Percentiles rank a stretch among this genome's conserved stretches.
Evolutionary conservation across 2,113 vertebrate genomes (phyloP).

Genomic region (Engraulis encrasicolus): DNA sequence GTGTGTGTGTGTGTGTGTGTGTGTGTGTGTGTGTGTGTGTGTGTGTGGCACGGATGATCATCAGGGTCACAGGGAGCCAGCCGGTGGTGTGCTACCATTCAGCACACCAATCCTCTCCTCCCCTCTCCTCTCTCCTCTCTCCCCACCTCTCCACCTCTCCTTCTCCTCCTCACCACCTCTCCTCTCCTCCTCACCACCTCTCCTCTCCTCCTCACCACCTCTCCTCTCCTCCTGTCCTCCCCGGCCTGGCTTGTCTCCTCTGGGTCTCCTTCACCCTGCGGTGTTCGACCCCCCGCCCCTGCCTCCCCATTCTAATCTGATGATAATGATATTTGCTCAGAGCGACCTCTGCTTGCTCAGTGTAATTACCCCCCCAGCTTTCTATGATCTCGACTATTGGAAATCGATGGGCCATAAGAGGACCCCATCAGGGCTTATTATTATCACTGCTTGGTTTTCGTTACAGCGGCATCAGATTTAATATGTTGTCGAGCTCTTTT

Average conservation of each 20-base stretch:
- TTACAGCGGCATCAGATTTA: slow-evolving; percentile 65
- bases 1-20: neutral
- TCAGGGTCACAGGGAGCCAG: too few species aligned
- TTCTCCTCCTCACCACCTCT: too few species aligned
- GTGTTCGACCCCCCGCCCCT: slow-evolving; percentile 43
- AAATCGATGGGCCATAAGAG: slow-evolving; percentile 79
- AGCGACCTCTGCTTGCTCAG: slow-evolving; percentile 74
- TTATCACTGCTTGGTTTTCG: slow-evolving; percentile 69
- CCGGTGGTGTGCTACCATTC: slow-evolving; percentile 38
- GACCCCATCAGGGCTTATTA: slow-evolving; percentile 73
- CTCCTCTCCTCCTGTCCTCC: too few species aligned
- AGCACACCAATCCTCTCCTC: too few species aligned
- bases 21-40: slow-evolving; percentile 23
- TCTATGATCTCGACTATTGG: slow-evolving; percentile 76
- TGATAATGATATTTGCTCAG: slow-evolving; percentile 79
- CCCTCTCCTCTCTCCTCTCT: too few species aligned
- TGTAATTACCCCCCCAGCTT: slow-evolving; percentile 72
- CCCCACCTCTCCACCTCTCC: too few species aligned
- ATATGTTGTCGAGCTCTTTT: slow-evolving; percentile 60
- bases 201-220: too few species aligned
- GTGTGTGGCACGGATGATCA: too few species aligned
- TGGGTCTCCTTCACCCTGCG: slow-evolving; percentile 61
- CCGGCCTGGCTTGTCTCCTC: slow-evolving; percentile 54
- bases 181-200: too few species aligned
- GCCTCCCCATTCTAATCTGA: slow-evolving; percentile 76